phyloP scores from a whole-genome alignment of 2,888 invertebrate species.

The Exephanes ischioxanthus region DNA sequence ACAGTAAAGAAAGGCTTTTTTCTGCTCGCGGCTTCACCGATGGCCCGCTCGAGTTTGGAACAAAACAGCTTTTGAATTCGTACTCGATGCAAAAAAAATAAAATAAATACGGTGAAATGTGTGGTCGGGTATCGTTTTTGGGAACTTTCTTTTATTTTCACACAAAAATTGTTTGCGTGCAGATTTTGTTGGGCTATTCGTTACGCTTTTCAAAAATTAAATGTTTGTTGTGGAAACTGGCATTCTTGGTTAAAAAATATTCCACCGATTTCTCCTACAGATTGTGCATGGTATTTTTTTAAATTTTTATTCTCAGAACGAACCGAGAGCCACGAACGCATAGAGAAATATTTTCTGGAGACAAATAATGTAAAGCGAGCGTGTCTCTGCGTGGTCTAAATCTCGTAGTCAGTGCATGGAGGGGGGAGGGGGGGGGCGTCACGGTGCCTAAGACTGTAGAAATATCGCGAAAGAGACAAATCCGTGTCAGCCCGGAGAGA shows the following conservation, averaged over 20 bases:
- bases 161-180: too few species aligned
- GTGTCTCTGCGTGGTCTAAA: background rate
- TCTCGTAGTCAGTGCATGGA: background rate
- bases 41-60: background rate
- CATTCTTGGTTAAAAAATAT: background rate
- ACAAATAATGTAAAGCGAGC: background rate
- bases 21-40: too few species aligned
- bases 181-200: too few species aligned
- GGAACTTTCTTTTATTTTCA: too few species aligned
- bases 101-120: too few species aligned
- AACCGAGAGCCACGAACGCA: background rate
- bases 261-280: background rate
- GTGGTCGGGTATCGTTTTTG: too few species aligned
- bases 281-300: background rate
- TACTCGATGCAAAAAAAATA: background rate
- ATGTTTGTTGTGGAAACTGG: background rate
- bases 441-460: background rate
- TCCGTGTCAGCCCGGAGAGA: constrained; percentile 46
- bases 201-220: too few species aligned
- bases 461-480: constrained; percentile 55
- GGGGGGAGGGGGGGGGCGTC: background rate
- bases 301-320: background rate
- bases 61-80: background rate
- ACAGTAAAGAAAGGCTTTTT: background rate
- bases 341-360: constrained; percentile 1